Evolutionary conservation across 2,113 vertebrate species (phyloP).

Genomic region (Coregonus clupeaformis): DNA sequence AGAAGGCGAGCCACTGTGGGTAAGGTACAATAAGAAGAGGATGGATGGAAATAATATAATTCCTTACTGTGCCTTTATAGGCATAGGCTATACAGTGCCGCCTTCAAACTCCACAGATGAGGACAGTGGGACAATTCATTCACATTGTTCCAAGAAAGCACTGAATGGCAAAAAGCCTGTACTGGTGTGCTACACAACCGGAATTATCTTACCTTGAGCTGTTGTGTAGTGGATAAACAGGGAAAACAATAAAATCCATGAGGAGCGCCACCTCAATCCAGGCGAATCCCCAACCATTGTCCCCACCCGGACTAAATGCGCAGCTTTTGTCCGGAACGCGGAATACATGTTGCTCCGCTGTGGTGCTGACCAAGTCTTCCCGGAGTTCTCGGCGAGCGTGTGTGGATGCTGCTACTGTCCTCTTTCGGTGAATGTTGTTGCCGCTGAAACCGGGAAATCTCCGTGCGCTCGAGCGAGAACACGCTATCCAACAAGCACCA

Average conservation of each 20-base stretch:
- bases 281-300: constrained; percentile 59
- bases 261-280: constrained; percentile 64
- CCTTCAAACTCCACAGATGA: no score
- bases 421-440: neutral
- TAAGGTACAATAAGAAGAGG: no score
- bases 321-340: constrained; percentile 64
- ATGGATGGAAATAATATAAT: no score
- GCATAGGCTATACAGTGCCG: no score
- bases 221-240: constrained; percentile 54
- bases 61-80: no score
- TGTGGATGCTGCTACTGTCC: constrained; percentile 7
- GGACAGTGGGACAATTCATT: no score
- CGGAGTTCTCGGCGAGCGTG: constrained; percentile 6
- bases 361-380: constrained; percentile 26
- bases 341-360: constrained; percentile 39
- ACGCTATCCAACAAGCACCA: constrained; percentile 32
- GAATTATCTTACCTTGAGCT: constrained; percentile 70
- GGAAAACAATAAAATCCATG: constrained; percentile 75
- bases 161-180: no score
- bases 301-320: constrained; percentile 41
- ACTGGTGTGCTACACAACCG: no score
- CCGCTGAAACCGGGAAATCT: neutral
- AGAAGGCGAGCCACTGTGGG: neutral
- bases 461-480: constrained; percentile 22
- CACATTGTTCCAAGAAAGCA: no score